Base-by-base conservation (phyloP, 2,888 invertebrate genomes). In the Apodemia mormo region DNA sequence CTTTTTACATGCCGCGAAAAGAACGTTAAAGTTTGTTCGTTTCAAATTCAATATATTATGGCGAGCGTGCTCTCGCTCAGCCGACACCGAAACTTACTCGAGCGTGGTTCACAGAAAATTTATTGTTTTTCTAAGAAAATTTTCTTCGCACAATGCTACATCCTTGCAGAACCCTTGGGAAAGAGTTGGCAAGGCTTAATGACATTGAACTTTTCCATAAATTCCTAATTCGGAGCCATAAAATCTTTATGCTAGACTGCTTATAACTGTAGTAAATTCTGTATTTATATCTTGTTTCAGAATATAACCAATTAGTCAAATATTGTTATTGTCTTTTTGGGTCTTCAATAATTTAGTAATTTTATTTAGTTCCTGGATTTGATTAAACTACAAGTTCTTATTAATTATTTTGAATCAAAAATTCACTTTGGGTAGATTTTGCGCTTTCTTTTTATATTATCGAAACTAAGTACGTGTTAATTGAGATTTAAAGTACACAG, bases 91-190 rank as follows among this genome's bases (percentile, higher is more conserved):
- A 92, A 91, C 91, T 90, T 92, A 90, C 90, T 92, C 92, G 90
- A 91, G 92, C 92, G 91, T 86, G 84, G 85, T 90, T 88, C 88
- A 85, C 88, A 85, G 87, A 89, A 89, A 92, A 92, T 92, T 92
- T 93, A 93, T 93, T 93, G 92, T 92, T 93, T 93, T 92, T 89
- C 89, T 92, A 92, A 92, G 92, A 90, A 92, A 93, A 92, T 92
- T 91, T 89, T 83, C 87, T 86, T 86, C 84, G 83, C 83, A 83
- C 85, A 84, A 84, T 80, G 84, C 83, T 84, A 86, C 84, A 85
- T 84, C 82, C 83, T 79, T 81, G 83, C 81, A 82, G 81, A 82
- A 80, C 82, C 86, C 81, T 81, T 74, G 74, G 84, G 83, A 85
- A 84, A 82, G 83, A 83, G 83, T 87, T 86, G 80, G 80, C 84